Evolutionary conservation across 2,888 invertebrate genomes (phyloP).

Genomic region (Polymixis lichenea): DNA sequence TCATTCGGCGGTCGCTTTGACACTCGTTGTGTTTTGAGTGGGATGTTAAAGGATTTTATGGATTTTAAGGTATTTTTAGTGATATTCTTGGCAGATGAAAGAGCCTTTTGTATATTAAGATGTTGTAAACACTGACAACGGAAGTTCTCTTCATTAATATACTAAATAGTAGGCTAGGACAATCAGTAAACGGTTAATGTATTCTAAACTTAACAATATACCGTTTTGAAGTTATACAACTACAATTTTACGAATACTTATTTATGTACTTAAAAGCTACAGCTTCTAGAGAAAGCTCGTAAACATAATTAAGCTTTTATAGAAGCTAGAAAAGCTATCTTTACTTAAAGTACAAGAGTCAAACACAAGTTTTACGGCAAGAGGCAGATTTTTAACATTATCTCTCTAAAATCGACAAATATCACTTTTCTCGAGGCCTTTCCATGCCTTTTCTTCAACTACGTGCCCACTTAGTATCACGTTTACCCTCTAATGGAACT

Average conservation of each 20-base stretch:
- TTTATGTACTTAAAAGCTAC: not conserved
- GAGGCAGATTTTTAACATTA: not conserved
- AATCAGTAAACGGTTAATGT: not conserved
- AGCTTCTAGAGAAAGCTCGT: not conserved
- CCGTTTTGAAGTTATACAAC: not conserved
- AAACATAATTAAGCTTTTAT: not conserved
- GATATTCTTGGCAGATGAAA: not conserved
- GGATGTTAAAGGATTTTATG: conserved; percentile 38
- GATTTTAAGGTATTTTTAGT: conserved; percentile 11
- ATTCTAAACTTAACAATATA: not conserved
- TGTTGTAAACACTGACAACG: not conserved
- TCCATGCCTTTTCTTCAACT: not conserved
- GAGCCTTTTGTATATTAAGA: not conserved
- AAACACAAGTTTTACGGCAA: not conserved
- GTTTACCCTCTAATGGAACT: conserved; percentile 8
- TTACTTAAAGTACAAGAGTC: not conserved
- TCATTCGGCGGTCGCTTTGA: conserved; percentile 42
- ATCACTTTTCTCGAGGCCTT: not conserved
- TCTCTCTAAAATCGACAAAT: not conserved
- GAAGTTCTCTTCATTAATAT: not conserved
- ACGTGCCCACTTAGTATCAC: conserved; percentile 3
- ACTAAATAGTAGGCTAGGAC: not conserved
- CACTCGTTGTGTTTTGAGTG: conserved; percentile 10
- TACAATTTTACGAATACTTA: too few species aligned
- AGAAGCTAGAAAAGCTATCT: not conserved